phyloP scores from a whole-genome alignment of 2,113 vertebrate genomes.

The Lichenostomus cassidix region DNA sequence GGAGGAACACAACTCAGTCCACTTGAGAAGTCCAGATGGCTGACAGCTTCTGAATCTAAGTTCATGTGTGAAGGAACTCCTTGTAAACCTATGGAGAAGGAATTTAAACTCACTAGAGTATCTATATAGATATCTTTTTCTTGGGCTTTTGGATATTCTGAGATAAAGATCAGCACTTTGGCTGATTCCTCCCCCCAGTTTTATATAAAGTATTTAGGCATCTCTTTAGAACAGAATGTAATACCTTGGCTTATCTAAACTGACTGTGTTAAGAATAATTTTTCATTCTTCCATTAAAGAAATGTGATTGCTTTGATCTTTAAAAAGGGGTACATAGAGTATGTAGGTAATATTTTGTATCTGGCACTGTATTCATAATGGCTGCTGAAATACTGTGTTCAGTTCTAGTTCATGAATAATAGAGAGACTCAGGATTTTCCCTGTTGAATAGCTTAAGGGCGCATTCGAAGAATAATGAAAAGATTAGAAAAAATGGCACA shows the following conservation, averaged over 20 bases:
- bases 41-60: neutral
- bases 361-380: neutral
- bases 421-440: constrained; percentile 13
- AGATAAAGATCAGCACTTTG: neutral
- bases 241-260: neutral
- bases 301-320: constrained; percentile 43
- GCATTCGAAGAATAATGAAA: neutral
- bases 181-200: neutral
- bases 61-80: neutral
- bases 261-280: neutral
- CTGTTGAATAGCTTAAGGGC: neutral
- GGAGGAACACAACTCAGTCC: neutral
- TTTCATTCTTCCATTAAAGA: constrained; percentile 21
- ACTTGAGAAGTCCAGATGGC: neutral
- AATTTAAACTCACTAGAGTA: neutral
- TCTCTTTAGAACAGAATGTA: neutral
- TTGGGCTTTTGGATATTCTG: neutral
- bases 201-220: neutral
- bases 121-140: neutral
- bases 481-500: neutral
- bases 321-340: neutral
- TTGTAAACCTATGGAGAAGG: neutral
- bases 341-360: constrained; percentile 33
- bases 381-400: neutral
- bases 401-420: constrained; percentile 35